Base-by-base conservation (phyloP, 2,113 vertebrate species). In the Bubalus kerabau region DNA sequence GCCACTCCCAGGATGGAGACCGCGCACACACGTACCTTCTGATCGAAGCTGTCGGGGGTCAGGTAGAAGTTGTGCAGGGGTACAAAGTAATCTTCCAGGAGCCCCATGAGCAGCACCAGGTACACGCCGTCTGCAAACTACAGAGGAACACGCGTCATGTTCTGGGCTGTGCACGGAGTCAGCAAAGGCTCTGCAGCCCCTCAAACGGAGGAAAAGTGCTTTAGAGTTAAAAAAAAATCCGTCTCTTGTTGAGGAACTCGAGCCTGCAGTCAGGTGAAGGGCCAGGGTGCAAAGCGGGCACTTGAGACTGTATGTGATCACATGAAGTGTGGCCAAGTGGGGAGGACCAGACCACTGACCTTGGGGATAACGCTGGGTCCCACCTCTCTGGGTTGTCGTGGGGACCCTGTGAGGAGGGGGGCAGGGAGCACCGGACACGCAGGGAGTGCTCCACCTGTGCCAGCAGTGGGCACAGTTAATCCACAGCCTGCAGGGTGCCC, bases 71-170 rank as follows among this genome's bases (percentile, higher is more conserved):
- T 99, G 98, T 99, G 99, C 43, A 99, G 99, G 7, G 99, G 99
- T 32, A 99, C 99, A 76, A 99, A 99, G 97, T 99, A 99, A 97
- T 99, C 99, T 82, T 99, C 99, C 36, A 99, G 99, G 30, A 99
- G 99, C 36, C 99, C 99, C 99, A 99, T 99, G 96, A 99, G 98
- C 90, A 99, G 98, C 46, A 99, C 99, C 96, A 99, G 98, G 98
- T 99, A 99, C 50, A 99, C 99, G 1, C 99, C 99, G 88, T 99
- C 99, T 98, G 99, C 99, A 99, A 99, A 99, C 99, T 99, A 91
- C 91, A 96, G 2, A 98, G 92, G 91, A 52, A 40, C 19, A 46
- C 2, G 0, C 0, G 57, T 97, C 80, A 97, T 0, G 82, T 40
- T 23, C 76, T 0, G 64, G 15, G 50, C 0, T 0, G 11, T 0